A percentile compares a stretch with the other conserved stretches of the same genome.
These are phyloP conservation scores for Clarias macrocephalus DNA, from an alignment of 2,113 vertebrate species.

Conservation along the genomic window DNA sequence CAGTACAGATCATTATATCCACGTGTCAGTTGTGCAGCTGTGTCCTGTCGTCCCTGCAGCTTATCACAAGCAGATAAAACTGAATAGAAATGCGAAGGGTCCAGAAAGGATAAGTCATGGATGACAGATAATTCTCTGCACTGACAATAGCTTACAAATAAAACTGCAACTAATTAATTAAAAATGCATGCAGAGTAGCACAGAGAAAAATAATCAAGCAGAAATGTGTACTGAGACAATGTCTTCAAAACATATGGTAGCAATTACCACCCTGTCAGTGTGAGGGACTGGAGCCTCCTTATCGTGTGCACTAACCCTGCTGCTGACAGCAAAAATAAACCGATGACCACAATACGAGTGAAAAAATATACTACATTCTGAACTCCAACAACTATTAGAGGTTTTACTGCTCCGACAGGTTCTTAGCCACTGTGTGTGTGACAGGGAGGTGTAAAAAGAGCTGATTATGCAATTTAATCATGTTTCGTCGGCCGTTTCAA, in stretches of 20 bases:
- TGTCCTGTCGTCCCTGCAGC: constrained; percentile 15
- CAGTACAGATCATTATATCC: neutral
- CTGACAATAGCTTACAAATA: neutral
- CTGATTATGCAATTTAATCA: no score
- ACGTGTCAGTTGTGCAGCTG: constrained; percentile 17
- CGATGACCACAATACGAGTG: neutral
- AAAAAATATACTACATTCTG: neutral
- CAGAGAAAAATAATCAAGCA: constrained; percentile 2
- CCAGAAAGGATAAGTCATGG: neutral
- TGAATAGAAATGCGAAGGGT: neutral
- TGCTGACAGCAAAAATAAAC: neutral
- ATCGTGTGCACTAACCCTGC: constrained; percentile 5
- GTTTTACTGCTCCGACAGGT: neutral
- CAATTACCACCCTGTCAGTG: constrained; percentile 8
- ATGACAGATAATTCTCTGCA: constrained; percentile 1
- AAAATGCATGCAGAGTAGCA: constrained; percentile 3
- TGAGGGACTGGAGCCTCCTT: constrained; percentile 25
- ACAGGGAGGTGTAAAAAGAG: neutral
- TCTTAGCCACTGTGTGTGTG: neutral
- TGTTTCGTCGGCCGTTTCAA: no score
- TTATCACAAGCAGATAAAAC: constrained; percentile 16
- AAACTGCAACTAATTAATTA: constrained; percentile 3
- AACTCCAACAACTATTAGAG: neutral
- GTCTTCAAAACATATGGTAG: constrained; percentile 11
- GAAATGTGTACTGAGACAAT: neutral